Conservation (phyloP, 2,113 vertebrate genomes). For the Oenanthe oenanthe region DNA sequence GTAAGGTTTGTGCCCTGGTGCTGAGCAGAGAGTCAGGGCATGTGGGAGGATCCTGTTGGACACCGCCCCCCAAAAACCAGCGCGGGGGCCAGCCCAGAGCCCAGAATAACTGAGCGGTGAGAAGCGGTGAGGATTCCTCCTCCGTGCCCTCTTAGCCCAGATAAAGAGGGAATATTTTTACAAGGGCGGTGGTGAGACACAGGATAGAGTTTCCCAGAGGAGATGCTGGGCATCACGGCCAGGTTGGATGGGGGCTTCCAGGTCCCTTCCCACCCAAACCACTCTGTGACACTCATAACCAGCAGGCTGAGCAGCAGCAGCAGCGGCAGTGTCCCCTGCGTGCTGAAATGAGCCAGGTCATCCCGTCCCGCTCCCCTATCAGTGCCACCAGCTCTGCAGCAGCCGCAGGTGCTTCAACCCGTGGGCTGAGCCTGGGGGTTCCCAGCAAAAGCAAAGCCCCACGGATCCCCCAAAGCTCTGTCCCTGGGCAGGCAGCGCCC, state of each 20-base stretch:
- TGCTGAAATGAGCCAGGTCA: neutral
- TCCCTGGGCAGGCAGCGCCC: neutral
- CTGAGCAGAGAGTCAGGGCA: neutral
- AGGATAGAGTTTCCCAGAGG: neutral
- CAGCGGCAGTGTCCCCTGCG: neutral
- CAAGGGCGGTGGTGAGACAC: accelerated
- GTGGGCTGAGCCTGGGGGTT: neutral
- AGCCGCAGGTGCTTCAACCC: accelerated
- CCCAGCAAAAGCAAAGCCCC: neutral
- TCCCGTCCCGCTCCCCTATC: accelerated
- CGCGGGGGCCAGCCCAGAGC: too few relatives aligned
- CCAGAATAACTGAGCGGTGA: neutral
- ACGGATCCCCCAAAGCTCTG: accelerated
- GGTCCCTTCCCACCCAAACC: neutral
- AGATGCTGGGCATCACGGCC: neutral
- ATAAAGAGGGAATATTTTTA: neutral
- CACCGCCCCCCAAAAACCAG: accelerated
- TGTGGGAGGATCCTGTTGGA: neutral
- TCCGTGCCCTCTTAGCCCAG: neutral
- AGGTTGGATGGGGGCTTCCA: neutral
- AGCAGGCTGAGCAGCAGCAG: neutral
- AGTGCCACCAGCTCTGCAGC: neutral
- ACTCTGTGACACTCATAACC: neutral
- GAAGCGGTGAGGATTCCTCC: neutral
- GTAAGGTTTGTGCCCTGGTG: neutral